Evolutionary conservation across 2,113 vertebrate species (phyloP).

Genomic region (Pteropus alecto): DNA sequence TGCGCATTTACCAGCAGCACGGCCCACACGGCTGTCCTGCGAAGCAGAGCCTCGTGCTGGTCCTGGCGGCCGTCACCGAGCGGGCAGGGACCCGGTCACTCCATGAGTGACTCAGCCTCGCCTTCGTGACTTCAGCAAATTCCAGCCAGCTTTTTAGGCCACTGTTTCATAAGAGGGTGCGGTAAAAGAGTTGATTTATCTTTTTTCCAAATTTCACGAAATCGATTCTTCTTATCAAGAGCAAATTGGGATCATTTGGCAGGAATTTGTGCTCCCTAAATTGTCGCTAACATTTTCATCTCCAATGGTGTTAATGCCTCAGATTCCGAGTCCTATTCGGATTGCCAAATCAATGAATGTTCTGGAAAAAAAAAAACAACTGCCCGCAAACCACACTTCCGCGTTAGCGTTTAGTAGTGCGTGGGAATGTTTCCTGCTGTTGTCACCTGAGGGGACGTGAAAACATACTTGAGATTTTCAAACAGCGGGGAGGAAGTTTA

Average conservation of each 20-base stretch:
- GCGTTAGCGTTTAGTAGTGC: too few species aligned
- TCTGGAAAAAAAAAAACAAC: too few species aligned
- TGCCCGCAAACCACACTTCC: too few species aligned
- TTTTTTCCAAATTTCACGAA: background rate
- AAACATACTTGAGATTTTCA: background rate
- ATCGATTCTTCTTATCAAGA: background rate
- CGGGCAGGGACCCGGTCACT: background rate
- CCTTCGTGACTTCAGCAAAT: background rate
- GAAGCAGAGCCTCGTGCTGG: accelerated
- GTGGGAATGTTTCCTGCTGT: background rate
- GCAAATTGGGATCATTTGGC: background rate
- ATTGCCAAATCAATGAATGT: too few species aligned
- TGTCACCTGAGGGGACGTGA: background rate
- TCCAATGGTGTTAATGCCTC: background rate
- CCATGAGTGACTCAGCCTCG: background rate
- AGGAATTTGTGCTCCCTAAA: background rate
- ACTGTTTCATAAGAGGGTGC: background rate
- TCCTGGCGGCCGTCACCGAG: accelerated
- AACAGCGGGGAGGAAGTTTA: too few species aligned
- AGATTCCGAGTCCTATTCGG: background rate
- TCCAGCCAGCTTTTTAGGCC: background rate
- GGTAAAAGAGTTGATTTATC: background rate
- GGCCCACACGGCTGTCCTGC: background rate
- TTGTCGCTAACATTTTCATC: too few species aligned
- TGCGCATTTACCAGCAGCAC: accelerated